Base-by-base conservation (phyloP, 2,888 invertebrate genomes). In the Chrysotoxum bicinctum region DNA sequence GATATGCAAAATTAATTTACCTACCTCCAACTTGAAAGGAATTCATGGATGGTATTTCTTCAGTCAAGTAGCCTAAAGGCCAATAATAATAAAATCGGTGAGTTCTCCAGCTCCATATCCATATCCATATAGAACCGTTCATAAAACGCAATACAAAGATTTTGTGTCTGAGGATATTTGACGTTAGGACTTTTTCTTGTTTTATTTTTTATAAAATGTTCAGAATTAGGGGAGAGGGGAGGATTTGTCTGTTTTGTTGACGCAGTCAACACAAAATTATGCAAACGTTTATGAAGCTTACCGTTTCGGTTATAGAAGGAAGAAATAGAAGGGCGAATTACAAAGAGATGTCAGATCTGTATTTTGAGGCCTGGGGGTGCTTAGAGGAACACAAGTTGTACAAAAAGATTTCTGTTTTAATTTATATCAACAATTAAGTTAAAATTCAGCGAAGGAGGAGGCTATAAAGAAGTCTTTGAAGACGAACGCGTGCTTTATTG, bases 1-100 rank as follows among this genome's bases (percentile, higher is more conserved):
- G 75, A 60, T 81, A 64, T 81, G 69, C 81, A 75, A 75, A 75
- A 81, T 81, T 81, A 81, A 81, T 81, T 81, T 81, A 52, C 81
- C 64, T 70, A 35, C 26, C 62, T 64, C 60, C 40, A 56, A 62
- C 54, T 75, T 62, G 70, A 69, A 75, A 81, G 64, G 75, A 70
- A 70, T 75, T 75, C 48, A 48, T 75, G 69, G 80, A 48, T 75
- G 69, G 80, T 81, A 81, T 74, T 75, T 75, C 62, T 43, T 58
- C 50, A 43, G 40, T 54, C 62, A 70, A 75, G 48, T 70, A 70
- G 70, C 75, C 75, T 45, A 30, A 69, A 69, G 80, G 60, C 68
- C 45, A 74, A 76, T 50, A 52, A 60, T 35, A 60, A 48, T 73
- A 73, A 73, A 73, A 73, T 62, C 52, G 48, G 23, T 32, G 58